Base-by-base conservation (phyloP, 2,797 vertebrate species). In the Trachops cirrhosus region DNA sequence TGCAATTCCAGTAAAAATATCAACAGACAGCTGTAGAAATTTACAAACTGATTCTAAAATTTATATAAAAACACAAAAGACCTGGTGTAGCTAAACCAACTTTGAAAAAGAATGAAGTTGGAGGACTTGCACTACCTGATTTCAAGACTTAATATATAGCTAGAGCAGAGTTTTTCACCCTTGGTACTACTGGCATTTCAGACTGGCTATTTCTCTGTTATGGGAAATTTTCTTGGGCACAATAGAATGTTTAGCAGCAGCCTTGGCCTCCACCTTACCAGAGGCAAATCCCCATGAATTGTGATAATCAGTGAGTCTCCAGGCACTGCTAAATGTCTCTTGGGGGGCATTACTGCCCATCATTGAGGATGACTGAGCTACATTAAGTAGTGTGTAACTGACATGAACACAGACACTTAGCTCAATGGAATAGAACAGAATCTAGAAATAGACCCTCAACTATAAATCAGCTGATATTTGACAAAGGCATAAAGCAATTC, bases 401-500 rank as follows among this genome's bases (percentile, higher is more conserved):
- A 41, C 19, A 59, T 37, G 16, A 54, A 83, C 34, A 82, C 0
- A 93, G 37, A 95, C 9, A 85, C 59, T 50, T 34, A 46, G 24
- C 26, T 37, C 71, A 87, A 54, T 14, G 39, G 9, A 59, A 80
- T 18, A 82, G 57, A 91, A 89, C 0, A 54, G 64, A 83, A 48
- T 46, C 37, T 74, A 84, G 34, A 88, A 94, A 80, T 9, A 87
- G 78, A 85, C 24, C 29, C 48, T 94, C 54, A 83, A 24, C 59
- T 83, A 67, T 14, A 67, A 67, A 12, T 71, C 80, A 92, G 50
- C 9, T 87, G 59, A 39, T 44, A 78, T 48, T n/a, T 92, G 26
- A 44, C 77, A 92, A 78, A 91, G 83, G 22, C 73, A 15, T 34
- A 75, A 84, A 79, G 29, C 18, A 95, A 90, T 62, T 95, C 26